These are phyloP conservation scores for Hydrochoerus hydrochaeris DNA, from an alignment of 2,113 vertebrate genomes.

Conservation along the genomic window DNA sequence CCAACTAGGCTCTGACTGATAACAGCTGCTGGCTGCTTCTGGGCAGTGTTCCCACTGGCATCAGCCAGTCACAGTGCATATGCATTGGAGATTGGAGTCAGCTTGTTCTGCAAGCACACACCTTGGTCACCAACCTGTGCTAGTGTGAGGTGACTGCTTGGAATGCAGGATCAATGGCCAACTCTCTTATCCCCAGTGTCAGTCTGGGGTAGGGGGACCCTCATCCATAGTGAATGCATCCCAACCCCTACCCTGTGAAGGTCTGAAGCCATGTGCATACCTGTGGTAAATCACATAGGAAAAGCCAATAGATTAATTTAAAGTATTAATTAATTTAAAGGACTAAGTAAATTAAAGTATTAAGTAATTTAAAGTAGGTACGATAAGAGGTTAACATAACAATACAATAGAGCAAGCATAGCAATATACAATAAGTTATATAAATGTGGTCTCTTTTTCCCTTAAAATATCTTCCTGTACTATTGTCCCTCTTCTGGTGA, in stretches of 20 bases:
- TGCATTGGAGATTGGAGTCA: not conserved
- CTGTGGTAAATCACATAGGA: not conserved
- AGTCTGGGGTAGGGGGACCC: not conserved
- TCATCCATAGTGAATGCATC: not conserved
- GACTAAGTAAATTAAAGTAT: too few species aligned
- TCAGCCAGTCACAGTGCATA: accelerated
- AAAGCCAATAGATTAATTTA: not conserved
- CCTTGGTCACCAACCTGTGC: not conserved
- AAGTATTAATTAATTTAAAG: too few species aligned
- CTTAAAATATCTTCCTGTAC: not conserved
- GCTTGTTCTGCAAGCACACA: not conserved
- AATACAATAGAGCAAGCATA: not conserved
- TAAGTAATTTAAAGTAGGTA: not conserved
- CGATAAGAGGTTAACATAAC: not conserved
- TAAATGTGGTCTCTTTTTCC: not conserved
- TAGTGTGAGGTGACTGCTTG: not conserved
- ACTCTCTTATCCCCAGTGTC: accelerated
- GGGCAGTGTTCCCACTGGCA: not conserved
- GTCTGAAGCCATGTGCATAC: not conserved
- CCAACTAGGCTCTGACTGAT: not conserved
- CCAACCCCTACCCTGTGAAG: not conserved
- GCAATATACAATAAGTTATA: not conserved
- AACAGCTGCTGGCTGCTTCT: not conserved
- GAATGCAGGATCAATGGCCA: not conserved
- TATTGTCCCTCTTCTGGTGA: not conserved